A percentile compares a stretch with the other conserved stretches of the same genome.
phyloP scores from a whole-genome alignment of 2,797 vertebrate genomes.

The Pagetopsis macropterus region DNA sequence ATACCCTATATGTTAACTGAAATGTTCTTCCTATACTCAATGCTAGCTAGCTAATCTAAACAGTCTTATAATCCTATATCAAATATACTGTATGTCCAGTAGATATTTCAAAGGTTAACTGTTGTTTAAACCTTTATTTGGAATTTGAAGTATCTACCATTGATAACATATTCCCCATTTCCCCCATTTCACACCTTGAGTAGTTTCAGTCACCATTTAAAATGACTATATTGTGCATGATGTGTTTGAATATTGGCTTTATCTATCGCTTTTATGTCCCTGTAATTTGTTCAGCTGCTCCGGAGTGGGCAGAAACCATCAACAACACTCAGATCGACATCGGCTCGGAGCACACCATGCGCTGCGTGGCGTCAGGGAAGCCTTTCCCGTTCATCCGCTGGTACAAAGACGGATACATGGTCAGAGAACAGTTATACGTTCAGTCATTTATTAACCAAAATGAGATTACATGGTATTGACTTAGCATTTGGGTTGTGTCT shows the following conservation, averaged over 20 bases:
- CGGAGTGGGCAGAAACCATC: constrained; percentile 97
- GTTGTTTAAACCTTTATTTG: too few species aligned
- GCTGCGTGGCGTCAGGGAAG: constrained; percentile 92
- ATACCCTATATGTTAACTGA: too few species aligned
- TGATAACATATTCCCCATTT: too few species aligned
- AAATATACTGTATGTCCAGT: too few species aligned
- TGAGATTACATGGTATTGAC: accelerated
- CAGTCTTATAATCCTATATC: too few species aligned
- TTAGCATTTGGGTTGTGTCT: constrained; percentile 17
- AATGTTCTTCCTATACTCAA: too few species aligned
- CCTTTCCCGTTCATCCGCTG: constrained; percentile 94
- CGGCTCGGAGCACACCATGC: constrained; percentile 93
- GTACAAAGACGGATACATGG: constrained; percentile 95
- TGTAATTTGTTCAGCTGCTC: constrained; percentile 84
- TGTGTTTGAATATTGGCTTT: background rate
- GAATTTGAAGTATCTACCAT: too few species aligned
- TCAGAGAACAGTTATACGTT: constrained; percentile 62
- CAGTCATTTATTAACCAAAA: background rate
- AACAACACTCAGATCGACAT: constrained; percentile 96
- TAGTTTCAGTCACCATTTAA: too few species aligned
- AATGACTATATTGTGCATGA: too few species aligned
- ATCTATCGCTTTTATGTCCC: background rate
- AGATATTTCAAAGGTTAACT: too few species aligned
- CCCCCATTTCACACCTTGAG: too few species aligned
- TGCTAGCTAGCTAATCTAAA: too few species aligned